Conservation (phyloP, 2,888 invertebrate species). For the Drosophila limbata region DNA sequence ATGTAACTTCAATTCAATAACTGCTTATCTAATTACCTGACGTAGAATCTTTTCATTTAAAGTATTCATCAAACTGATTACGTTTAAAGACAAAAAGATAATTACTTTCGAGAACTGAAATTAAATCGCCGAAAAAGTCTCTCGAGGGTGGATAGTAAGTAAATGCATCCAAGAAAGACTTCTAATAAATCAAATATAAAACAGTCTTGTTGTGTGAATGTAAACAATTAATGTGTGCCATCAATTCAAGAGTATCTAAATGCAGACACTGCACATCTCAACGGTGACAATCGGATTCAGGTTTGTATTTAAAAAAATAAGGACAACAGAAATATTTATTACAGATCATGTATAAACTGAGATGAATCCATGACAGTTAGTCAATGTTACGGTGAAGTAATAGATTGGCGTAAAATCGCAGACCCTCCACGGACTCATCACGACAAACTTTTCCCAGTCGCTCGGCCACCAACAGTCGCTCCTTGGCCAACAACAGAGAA, state of each 20-base stretch:
- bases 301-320: slow-evolving; percentile 6
- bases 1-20: slow-evolving; percentile 79
- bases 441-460: slow-evolving; percentile 94
- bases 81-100: slow-evolving; percentile 55
- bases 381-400: slow-evolving; percentile 86
- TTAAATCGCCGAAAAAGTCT: slow-evolving; percentile 51
- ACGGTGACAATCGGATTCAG: background rate
- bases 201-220: slow-evolving; percentile 62
- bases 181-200: slow-evolving; percentile 65
- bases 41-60: slow-evolving; percentile 82
- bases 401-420: slow-evolving; percentile 96
- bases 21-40: slow-evolving; percentile 84
- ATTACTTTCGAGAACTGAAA: slow-evolving; percentile 58
- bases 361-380: slow-evolving; percentile 22
- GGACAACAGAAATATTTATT: slow-evolving; percentile 16
- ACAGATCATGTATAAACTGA: slow-evolving; percentile 6
- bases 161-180: slow-evolving; percentile 58
- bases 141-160: slow-evolving; percentile 53
- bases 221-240: slow-evolving; percentile 35
- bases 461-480: slow-evolving; percentile 95
- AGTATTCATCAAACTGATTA: slow-evolving; percentile 53
- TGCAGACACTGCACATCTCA: background rate
- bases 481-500: slow-evolving; percentile 95
- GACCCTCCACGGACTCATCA: slow-evolving; percentile 97
- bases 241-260: slow-evolving; percentile 20